Percentiles rank a stretch among this genome's conserved stretches.
These are phyloP conservation scores for Steatocranus sp. DNA, from an alignment of 2,797 vertebrate genomes.

Conservation along the genomic window DNA sequence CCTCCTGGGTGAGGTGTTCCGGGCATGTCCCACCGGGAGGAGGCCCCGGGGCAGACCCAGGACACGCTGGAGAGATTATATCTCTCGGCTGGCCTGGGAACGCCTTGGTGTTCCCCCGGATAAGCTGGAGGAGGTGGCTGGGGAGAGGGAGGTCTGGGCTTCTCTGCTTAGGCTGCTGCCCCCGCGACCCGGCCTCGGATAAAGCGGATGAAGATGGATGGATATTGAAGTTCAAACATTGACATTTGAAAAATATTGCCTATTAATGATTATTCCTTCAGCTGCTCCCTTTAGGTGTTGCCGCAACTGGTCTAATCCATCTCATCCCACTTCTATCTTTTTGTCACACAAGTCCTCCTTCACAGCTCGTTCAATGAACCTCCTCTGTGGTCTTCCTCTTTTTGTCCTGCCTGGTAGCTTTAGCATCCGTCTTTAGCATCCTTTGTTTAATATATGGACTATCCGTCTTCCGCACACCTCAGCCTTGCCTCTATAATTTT, in stretches of 20 bases:
- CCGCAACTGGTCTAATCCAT: fast-evolving
- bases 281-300: background rate
- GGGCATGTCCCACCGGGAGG: too few relatives aligned
- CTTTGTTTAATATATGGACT: background rate
- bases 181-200: too few relatives aligned
- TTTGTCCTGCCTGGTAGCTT: background rate
- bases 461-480: background rate
- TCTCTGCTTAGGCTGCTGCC: too few relatives aligned
- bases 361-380: background rate
- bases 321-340: background rate
- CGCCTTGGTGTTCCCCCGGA: too few relatives aligned
- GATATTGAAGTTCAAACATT: background rate
- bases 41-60: too few relatives aligned
- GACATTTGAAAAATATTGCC: background rate
- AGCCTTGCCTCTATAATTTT: background rate
- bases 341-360: background rate
- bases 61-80: too few relatives aligned
- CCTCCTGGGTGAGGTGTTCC: too few relatives aligned
- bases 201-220: too few relatives aligned
- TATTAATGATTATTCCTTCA: background rate
- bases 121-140: too few relatives aligned
- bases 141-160: too few relatives aligned
- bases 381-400: background rate
- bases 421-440: background rate
- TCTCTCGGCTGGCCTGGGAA: too few relatives aligned